Conservation (phyloP, 2,113 vertebrate genomes). For the Craseonycteris thonglongyai region DNA sequence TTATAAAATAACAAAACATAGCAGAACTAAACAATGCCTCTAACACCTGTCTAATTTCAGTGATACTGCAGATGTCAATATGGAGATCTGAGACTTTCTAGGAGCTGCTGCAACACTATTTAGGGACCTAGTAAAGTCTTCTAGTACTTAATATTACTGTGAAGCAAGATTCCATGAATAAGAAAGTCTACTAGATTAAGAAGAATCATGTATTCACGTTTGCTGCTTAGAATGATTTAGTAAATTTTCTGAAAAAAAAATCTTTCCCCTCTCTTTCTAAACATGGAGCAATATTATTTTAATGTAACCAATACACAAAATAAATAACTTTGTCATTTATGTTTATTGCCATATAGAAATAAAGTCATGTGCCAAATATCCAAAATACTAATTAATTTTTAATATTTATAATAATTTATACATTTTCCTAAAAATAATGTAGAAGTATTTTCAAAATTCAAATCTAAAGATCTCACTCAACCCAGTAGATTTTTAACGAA, state of each 20-base stretch:
- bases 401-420: neutral
- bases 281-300: neutral
- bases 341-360: neutral
- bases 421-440: neutral
- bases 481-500: neutral
- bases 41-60: neutral
- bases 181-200: neutral
- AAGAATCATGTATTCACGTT: neutral
- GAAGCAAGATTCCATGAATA: neutral
- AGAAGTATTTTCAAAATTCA: neutral
- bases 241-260: constrained; percentile 12
- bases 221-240: neutral
- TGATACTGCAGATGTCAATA: too few relatives aligned
- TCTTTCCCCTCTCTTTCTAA: neutral
- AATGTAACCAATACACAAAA: neutral
- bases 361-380: neutral
- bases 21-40: neutral
- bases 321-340: too few relatives aligned
- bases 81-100: neutral
- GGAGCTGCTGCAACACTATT: neutral
- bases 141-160: neutral
- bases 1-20: neutral
- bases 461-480: neutral
- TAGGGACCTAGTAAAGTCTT: neutral
- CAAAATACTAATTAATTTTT: neutral